Evolutionary conservation across 2,888 invertebrate genomes (phyloP).

Genomic region (Nemurella pictetii): DNA sequence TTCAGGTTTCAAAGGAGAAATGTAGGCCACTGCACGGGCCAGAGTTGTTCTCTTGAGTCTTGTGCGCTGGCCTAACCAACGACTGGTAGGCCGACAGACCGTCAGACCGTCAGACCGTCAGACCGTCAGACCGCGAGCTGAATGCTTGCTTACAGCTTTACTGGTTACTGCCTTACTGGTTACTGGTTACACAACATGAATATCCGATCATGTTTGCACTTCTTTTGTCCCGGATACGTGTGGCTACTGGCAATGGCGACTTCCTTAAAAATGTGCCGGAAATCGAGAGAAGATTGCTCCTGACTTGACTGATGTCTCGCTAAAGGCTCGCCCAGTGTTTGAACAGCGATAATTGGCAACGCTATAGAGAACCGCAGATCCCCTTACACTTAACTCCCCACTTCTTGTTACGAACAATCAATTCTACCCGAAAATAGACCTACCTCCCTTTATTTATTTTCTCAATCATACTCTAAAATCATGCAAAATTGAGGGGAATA

Average conservation of each 20-base stretch:
- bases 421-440: conserved; percentile 11
- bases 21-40: no score
- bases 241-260: neutral
- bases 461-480: neutral
- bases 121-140: no score
- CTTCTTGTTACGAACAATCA: neutral
- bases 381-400: conserved; percentile 2
- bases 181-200: neutral
- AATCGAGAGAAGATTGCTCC: conserved; percentile 7
- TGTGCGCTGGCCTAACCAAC: no score
- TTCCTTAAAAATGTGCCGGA: neutral
- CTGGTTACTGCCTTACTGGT: no score
- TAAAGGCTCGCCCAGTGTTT: neutral
- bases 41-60: no score
- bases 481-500: neutral
- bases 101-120: no score
- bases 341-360: conserved; percentile 12
- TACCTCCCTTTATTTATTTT: neutral
- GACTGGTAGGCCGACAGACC: no score
- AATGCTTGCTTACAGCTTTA: no score
- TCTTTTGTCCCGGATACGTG: neutral
- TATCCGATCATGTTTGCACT: neutral
- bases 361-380: neutral
- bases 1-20: no score
- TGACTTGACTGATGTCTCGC: neutral